Base-by-base conservation (phyloP, 2,888 invertebrate species). In the Apotomis betuletana region DNA sequence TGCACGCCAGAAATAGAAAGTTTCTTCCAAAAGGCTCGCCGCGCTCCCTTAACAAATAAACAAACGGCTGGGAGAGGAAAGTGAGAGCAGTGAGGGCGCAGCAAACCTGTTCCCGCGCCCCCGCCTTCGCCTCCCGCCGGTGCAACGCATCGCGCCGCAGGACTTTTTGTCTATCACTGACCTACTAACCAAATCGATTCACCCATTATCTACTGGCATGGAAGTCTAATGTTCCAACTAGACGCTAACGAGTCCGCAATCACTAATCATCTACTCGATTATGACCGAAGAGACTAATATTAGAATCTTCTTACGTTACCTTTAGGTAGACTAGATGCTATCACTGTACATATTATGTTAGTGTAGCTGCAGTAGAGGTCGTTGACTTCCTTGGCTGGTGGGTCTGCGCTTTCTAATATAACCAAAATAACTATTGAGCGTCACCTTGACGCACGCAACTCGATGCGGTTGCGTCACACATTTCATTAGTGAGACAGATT, bases 1-100 rank as follows among this genome's bases (percentile, higher is more conserved):
- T 85, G 85, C 83, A 75, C 86, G 89, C 88, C 90, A 90, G 92
- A 93, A 92, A 92, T 92, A 92, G 92, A 93, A 93, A 93, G 92
- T 92, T 87, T 80, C 85, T 83, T 88, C 89, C 87, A 85, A 90
- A 90, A 90, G 83, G 86, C 85, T 78, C 81, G 78, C 79, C 80
- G 78, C 79, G 87, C 85, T 91, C 91, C 92, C 90, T 88, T 88
- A 88, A 89, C 89, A 90, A 92, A 92, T 91, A 90, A 91, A 91
- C 90, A 90, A 89, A 88, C 85, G 79, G 77, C 81, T 82, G 87
- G 87, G 86, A 82, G 85, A 87, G 86, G 90, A 93, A 92, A 91
- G 92, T 92, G 92, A 92, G 91, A 90, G 91, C 88, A 82, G 84
- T 81, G 83, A 86, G 85, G 85, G 82, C 83, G 76, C 67, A 80